phyloP scores from a whole-genome alignment of 2,888 invertebrate genomes.

The Dermolepida albohirtum region DNA sequence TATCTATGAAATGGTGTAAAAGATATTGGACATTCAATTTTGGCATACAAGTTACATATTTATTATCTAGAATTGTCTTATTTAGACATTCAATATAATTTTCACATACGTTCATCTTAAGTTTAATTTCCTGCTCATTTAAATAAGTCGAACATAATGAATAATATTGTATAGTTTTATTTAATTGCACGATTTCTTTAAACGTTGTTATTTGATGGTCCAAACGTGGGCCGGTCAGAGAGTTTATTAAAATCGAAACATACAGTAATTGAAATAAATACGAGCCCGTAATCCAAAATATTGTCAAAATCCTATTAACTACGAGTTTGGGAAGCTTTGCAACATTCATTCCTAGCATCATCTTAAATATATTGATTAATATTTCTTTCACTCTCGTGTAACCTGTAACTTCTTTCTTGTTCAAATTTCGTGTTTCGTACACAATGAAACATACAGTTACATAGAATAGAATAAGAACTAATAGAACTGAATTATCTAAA shows the following conservation, averaged over 20 bases:
- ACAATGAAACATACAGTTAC: slow-evolving; percentile 34
- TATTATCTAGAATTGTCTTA: slow-evolving; percentile 48
- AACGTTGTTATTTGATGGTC: slow-evolving; percentile 52
- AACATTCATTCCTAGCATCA: slow-evolving; percentile 51
- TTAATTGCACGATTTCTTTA: slow-evolving; percentile 53
- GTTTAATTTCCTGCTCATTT: slow-evolving; percentile 30
- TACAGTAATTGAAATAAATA: slow-evolving; percentile 53
- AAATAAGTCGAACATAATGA: slow-evolving; percentile 50
- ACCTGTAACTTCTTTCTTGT: slow-evolving; percentile 7
- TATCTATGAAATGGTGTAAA: slow-evolving; percentile 51
- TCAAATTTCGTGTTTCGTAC: slow-evolving; percentile 20
- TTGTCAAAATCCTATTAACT: slow-evolving; percentile 50
- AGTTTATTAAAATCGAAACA: slow-evolving; percentile 54
- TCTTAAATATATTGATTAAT: slow-evolving; percentile 42
- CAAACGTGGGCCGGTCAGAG: slow-evolving; percentile 52
- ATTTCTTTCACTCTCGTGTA: slow-evolving; percentile 14
- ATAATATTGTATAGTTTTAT: slow-evolving; percentile 52
- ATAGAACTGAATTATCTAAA: slow-evolving; percentile 46
- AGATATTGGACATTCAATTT: slow-evolving; percentile 55
- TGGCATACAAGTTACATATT: slow-evolving; percentile 54
- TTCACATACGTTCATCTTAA: slow-evolving; percentile 44
- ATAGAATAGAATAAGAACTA: slow-evolving; percentile 42
- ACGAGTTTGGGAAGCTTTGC: slow-evolving; percentile 50
- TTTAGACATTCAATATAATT: slow-evolving; percentile 51
- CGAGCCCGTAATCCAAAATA: slow-evolving; percentile 52